Evolutionary conservation across 2,113 vertebrate species (phyloP).

Genomic region (Leptocoma aspasia): DNA sequence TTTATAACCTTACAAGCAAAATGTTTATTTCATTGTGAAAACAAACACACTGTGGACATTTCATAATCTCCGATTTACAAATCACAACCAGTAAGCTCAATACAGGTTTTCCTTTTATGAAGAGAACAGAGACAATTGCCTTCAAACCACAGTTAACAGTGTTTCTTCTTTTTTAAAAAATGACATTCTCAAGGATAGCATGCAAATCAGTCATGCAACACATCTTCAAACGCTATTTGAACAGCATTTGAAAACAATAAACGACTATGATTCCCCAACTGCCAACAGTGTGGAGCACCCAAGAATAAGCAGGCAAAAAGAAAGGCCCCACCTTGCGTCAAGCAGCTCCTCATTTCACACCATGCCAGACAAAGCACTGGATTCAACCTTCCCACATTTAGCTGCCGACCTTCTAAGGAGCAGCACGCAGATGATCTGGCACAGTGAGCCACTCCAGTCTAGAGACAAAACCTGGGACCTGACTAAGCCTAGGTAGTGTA

Average conservation of each 20-base stretch:
- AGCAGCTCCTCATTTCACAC: background rate
- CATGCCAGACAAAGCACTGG: background rate
- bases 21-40: background rate
- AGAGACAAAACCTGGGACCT: background rate
- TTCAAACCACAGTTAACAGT: background rate
- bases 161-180: background rate
- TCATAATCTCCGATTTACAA: background rate
- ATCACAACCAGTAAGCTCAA: background rate
- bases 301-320: background rate
- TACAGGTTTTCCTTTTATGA: background rate
- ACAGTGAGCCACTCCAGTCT: accelerated
- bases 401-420: background rate
- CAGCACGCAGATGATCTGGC: background rate
- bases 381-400: background rate
- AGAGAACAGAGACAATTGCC: background rate
- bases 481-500: background rate
- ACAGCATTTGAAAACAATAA: background rate
- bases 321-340: background rate
- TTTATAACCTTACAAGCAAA: background rate
- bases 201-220: background rate
- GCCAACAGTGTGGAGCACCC: background rate
- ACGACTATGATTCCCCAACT: background rate
- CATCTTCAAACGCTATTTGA: background rate
- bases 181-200: background rate
- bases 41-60: background rate